Base-by-base conservation (phyloP, 2,113 vertebrate species). In the Platichthys flesus region DNA sequence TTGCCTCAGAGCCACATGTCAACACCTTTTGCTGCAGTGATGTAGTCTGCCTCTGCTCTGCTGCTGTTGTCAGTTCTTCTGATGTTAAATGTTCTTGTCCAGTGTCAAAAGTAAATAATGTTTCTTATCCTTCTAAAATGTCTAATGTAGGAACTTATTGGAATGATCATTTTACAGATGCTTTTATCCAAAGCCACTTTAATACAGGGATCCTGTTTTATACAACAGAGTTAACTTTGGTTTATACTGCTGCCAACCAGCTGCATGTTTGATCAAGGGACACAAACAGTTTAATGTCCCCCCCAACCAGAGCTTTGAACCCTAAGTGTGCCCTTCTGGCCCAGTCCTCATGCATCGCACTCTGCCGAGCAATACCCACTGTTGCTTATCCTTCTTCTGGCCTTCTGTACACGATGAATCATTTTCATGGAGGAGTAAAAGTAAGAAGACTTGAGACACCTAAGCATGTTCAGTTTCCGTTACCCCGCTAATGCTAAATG, bases 261-360 rank as follows among this genome's bases (percentile, higher is more conserved):
- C 93, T 92, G 90, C 72, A 86, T 80, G 86, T 92, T 91, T 92
- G 92, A 93, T 92, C 89, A 88, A 83, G 89, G 82, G 81, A 88
- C 88, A 87, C 87, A 71, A 85, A 83, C 84, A 78, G 62, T 90
- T 89, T 89, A 83, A 88, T 83, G 87, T 89, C 85, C 79, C 76
- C 76, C 76, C 76, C 56, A 84, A 84, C 77, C 62, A 70, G 37
- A 66, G 82, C 85, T 86, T 86, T 85, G 70, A 87, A 86, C 69
- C 77, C 78, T 76, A 64, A 24, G 26, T 12, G 7, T 78, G 73
- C 58, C 78, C 78, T 81, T 81, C 82, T 83, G 85, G 80, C 85
- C 74, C 68, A 24, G 63, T 66, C 42, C 52, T 83, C 45, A 20
- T 69, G 51, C 74, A 61, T 78, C 65, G 71, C 65, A 56, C 60